Percentiles rank a stretch among this genome's conserved stretches.
phyloP scores from a whole-genome alignment of 2,888 invertebrate species.

The Iselma pallidipennis region DNA sequence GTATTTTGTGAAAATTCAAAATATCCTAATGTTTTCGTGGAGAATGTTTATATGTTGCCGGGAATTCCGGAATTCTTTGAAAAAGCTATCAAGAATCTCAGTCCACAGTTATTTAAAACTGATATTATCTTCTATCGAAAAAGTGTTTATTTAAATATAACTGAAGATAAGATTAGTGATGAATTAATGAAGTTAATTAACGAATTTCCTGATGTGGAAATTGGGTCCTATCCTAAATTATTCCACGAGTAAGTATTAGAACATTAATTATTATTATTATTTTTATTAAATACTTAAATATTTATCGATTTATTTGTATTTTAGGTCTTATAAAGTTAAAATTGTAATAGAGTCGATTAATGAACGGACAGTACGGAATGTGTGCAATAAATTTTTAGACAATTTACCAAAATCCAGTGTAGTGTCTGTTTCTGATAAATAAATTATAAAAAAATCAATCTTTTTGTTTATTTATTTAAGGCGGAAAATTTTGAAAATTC shows the following conservation, averaged over 20 bases:
- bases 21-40: slow-evolving; percentile 58
- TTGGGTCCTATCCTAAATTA: slow-evolving; percentile 61
- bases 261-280: slow-evolving; percentile 12
- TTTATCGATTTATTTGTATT: slow-evolving; percentile 27
- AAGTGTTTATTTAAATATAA: slow-evolving; percentile 55
- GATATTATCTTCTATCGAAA: slow-evolving; percentile 51
- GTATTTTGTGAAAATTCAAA: slow-evolving; percentile 51
- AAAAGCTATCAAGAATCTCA: slow-evolving; percentile 49
- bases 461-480: background rate
- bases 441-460: background rate
- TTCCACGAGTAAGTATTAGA: slow-evolving; percentile 50
- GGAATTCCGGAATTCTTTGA: slow-evolving; percentile 66
- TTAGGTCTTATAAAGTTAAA: slow-evolving; percentile 58
- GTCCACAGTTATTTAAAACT: slow-evolving; percentile 52
- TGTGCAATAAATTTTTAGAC: slow-evolving; percentile 53
- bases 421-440: slow-evolving; percentile 25
- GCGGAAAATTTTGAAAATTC: background rate
- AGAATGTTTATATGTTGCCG: slow-evolving; percentile 72
- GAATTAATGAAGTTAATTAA: slow-evolving; percentile 52
- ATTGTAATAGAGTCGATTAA: slow-evolving; percentile 58
- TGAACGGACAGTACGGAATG: slow-evolving; percentile 48
- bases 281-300: background rate
- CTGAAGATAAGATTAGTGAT: slow-evolving; percentile 56
- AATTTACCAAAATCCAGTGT: slow-evolving; percentile 44
- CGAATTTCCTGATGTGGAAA: slow-evolving; percentile 57